A percentile compares a stretch with the other conserved stretches of the same genome.
Conservation (phyloP, 2,113 vertebrate genomes). For the Rhabdornis inornatus region DNA sequence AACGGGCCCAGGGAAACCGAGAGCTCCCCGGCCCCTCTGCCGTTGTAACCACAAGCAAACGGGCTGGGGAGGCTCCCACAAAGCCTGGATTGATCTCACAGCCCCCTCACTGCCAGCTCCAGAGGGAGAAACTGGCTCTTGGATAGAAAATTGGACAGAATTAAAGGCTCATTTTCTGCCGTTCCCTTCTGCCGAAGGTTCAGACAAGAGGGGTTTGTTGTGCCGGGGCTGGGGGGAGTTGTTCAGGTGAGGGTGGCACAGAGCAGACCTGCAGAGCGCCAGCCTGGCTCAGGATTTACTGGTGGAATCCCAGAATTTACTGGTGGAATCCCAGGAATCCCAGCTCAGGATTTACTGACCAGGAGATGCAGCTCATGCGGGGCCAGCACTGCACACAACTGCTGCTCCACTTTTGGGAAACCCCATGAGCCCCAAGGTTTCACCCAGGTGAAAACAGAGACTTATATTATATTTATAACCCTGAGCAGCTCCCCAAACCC, state of each 20-base stretch:
- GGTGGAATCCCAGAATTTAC: neutral
- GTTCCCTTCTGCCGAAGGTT: neutral
- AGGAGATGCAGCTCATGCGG: accelerated
- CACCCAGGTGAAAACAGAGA: neutral
- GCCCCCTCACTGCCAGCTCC: neutral
- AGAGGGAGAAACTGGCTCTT: neutral
- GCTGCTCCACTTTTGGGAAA: neutral
- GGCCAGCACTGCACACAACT: neutral
- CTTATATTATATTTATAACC: neutral
- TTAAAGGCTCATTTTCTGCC: accelerated
- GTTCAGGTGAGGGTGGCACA: neutral
- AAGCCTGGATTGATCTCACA: neutral
- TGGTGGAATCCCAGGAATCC: neutral
- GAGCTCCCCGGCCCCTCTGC: neutral
- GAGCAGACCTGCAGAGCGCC: neutral
- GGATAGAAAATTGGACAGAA: accelerated
- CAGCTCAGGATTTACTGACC: neutral
- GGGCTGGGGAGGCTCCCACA: neutral
- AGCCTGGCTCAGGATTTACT: neutral
- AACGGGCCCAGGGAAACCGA: neutral
- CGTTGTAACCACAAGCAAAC: neutral
- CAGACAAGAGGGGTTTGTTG: neutral
- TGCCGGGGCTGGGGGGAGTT: neutral
- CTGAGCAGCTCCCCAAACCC: neutral
- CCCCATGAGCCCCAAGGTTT: accelerated